Percentiles rank a stretch among this genome's conserved stretches.
phyloP scores from a whole-genome alignment of 64 coral and sea anemone species.

The Exaiptasia diaphana region DNA sequence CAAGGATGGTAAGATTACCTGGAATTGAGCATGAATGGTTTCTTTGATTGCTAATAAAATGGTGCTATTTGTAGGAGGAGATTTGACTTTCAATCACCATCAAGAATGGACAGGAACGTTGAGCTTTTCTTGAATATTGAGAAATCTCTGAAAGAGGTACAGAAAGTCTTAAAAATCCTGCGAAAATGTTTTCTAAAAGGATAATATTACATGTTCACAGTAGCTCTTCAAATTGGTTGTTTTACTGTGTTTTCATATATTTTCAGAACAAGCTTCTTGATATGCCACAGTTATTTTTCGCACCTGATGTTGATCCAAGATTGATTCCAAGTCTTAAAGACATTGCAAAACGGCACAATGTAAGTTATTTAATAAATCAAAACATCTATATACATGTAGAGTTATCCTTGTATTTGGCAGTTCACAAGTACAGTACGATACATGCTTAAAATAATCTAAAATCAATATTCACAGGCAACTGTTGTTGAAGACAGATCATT shows the following conservation, averaged over 20 bases:
- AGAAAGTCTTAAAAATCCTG: background rate
- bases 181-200: background rate
- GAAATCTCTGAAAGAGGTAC: slow-evolving; percentile 88
- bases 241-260: background rate
- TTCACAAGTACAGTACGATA: background rate
- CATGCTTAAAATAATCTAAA: background rate
- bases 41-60: background rate
- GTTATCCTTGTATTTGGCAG: background rate
- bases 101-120: slow-evolving; percentile 98
- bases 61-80: slow-evolving; percentile 56
- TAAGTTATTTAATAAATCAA: slow-evolving; percentile 10
- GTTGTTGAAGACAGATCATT: slow-evolving; percentile 74
- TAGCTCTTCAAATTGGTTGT: background rate
- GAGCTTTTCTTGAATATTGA: slow-evolving; percentile 98
- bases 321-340: slow-evolving; percentile 78
- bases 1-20: slow-evolving; percentile 82
- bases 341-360: slow-evolving; percentile 95
- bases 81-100: slow-evolving; percentile 98
- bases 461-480: slow-evolving; percentile 23
- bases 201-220: too few species aligned
- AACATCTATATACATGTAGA: background rate
- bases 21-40: background rate
- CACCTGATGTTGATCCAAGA: slow-evolving; percentile 72
- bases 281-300: slow-evolving; percentile 76
- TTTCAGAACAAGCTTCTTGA: slow-evolving; percentile 51